Conservation (phyloP, 2,113 vertebrate genomes). For the Triplophysa tibetana region DNA sequence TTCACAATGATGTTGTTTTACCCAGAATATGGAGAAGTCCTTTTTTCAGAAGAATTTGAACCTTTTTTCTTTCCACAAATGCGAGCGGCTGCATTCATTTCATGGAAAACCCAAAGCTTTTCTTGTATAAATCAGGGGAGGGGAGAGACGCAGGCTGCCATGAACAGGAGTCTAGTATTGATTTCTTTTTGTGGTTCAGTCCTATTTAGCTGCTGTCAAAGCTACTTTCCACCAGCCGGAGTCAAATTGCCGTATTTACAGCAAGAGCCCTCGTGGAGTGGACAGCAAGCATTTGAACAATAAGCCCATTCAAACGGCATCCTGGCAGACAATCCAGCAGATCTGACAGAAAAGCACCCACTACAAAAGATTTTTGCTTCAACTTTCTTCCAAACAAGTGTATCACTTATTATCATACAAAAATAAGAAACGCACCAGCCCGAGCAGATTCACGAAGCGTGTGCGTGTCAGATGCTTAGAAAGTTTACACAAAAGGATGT, state of each 20-base stretch:
- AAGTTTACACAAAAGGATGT: slow-evolving; percentile 79
- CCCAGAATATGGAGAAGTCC: slow-evolving; percentile 8
- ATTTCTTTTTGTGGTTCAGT: slow-evolving; percentile 91
- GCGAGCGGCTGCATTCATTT: slow-evolving; percentile 8
- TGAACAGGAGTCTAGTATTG: slow-evolving; percentile 91
- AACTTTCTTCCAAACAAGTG: slow-evolving; percentile 67
- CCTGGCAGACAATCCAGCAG: slow-evolving; percentile 81
- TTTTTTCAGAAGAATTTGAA: slow-evolving; percentile 2
- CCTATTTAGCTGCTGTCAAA: slow-evolving; percentile 96
- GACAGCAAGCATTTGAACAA: slow-evolving; percentile 83
- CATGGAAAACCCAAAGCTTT: slow-evolving; percentile 69
- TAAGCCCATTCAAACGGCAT: slow-evolving; percentile 82
- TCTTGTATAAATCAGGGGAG: slow-evolving; percentile 75
- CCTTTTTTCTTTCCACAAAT: slow-evolving; percentile 17
- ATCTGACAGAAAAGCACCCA: slow-evolving; percentile 76
- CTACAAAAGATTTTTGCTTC: slow-evolving; percentile 67
- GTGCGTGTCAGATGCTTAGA: slow-evolving; percentile 39
- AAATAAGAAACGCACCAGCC: slow-evolving; percentile 9
- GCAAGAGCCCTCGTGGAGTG: slow-evolving; percentile 88
- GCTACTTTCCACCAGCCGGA: slow-evolving; percentile 97
- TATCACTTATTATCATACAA: slow-evolving; percentile 38
- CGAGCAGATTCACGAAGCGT: background rate
- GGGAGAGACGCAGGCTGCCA: slow-evolving; percentile 85
- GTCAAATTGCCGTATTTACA: slow-evolving; percentile 99
- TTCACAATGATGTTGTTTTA: slow-evolving; percentile 2